Conservation (phyloP, 2,113 vertebrate species). For the Ptyas mucosa region DNA sequence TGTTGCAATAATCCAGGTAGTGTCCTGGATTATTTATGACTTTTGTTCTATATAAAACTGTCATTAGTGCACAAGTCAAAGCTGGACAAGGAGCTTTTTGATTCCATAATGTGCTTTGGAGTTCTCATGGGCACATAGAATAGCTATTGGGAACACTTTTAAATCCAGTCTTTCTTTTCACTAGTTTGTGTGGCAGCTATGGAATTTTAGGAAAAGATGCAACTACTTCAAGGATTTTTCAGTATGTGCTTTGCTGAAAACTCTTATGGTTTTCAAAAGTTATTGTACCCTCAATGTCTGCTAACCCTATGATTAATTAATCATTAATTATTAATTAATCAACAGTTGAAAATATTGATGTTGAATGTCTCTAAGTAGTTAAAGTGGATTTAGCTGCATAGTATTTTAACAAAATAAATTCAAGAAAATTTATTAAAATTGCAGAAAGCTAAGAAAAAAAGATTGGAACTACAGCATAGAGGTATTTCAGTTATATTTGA, state of each 20-base stretch:
- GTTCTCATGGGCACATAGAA: neutral
- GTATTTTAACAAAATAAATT: neutral
- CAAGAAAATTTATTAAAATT: neutral
- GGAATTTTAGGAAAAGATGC: neutral
- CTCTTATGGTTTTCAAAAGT: neutral
- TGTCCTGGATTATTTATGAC: neutral
- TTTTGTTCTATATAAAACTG: neutral
- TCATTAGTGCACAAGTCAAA: neutral
- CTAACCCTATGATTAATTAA: neutral
- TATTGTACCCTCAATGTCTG: neutral
- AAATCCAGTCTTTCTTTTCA: neutral
- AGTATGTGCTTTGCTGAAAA: neutral
- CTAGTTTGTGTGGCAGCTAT: neutral
- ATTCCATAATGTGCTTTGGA: neutral
- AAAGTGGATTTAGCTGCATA: neutral
- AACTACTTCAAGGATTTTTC: neutral
- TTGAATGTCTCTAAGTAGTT: neutral
- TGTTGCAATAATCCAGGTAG: neutral
- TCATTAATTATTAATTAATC: neutral
- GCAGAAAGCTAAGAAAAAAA: neutral
- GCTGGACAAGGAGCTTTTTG: neutral
- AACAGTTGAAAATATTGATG: neutral
- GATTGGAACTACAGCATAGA: neutral
- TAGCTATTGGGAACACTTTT: neutral
- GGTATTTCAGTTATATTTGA: neutral